Evolutionary conservation across 35 echinoderm and acorn worm genomes (phyloP).

Genomic region (Ophiothrix spiculata): DNA sequence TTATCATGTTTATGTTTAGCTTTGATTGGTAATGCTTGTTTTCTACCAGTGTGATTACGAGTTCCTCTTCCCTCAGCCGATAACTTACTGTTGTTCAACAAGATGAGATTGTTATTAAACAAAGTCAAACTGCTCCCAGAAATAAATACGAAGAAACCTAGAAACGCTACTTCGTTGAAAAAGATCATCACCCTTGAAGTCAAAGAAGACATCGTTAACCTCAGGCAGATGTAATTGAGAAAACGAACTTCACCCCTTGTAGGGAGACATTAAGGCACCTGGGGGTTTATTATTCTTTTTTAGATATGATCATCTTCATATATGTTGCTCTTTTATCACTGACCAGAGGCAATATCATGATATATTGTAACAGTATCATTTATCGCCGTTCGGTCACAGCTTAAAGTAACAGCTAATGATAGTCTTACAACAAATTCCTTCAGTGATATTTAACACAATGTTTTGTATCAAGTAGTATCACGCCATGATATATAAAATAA

Average conservation of each 20-base stretch:
- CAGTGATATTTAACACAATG: neutral
- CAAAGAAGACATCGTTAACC: neutral
- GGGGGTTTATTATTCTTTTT: neutral
- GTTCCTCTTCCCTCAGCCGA: too few species aligned
- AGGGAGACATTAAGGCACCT: neutral
- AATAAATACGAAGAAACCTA: neutral
- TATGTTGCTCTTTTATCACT: neutral
- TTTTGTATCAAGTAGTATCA: neutral
- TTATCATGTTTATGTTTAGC: too few species aligned
- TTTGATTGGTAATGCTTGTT: too few species aligned
- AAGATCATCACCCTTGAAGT: conserved; percentile 6
- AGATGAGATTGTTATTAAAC: too few species aligned
- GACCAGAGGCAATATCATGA: neutral
- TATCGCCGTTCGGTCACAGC: neutral
- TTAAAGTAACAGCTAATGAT: neutral
- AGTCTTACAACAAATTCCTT: neutral
- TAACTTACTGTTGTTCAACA: too few species aligned
- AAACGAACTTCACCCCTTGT: conserved; percentile 5
- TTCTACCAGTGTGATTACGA: too few species aligned
- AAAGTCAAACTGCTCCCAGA: too few species aligned
- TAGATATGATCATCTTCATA: neutral
- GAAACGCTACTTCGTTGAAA: neutral
- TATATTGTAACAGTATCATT: neutral
- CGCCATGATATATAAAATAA: too few species aligned
- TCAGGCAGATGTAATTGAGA: neutral